Conservation (phyloP, 2,113 vertebrate species). For the Aegithalos caudatus region DNA sequence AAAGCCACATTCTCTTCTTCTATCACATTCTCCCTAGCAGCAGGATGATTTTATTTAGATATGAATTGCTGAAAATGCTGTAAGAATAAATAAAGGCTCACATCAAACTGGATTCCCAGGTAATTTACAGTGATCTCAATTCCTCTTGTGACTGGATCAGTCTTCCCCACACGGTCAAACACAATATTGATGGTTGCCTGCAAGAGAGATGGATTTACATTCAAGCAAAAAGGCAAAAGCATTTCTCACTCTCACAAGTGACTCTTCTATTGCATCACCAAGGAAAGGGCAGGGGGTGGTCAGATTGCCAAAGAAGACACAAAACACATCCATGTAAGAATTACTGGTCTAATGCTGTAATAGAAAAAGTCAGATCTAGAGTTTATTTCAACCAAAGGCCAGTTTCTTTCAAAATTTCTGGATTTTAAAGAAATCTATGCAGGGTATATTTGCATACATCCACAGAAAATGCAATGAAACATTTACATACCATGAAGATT, state of each 20-base stretch:
- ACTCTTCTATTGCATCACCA: not conserved
- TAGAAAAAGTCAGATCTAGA: not conserved
- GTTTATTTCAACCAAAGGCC: not conserved
- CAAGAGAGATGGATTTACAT: not conserved
- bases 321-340: not conserved
- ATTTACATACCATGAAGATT: constrained; percentile 93
- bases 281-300: not conserved
- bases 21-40: not conserved
- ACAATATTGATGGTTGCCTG: constrained; percentile 99
- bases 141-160: constrained; percentile 96
- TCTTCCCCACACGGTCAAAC: constrained; percentile 97
- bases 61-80: not conserved
- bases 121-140: constrained; percentile 99
- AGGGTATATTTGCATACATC: not conserved
- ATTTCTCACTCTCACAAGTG: not conserved
- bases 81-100: constrained; percentile 69
- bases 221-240: not conserved
- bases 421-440: not conserved
- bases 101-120: constrained; percentile 97
- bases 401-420: not conserved
- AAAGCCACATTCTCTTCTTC: not conserved
- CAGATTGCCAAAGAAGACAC: not conserved
- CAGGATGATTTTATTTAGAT: not conserved
- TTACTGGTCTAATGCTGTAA: not conserved
- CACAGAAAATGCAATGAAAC: not conserved